phyloP scores from a whole-genome alignment of 2,888 invertebrate genomes.

The Epinotia demarniana region DNA sequence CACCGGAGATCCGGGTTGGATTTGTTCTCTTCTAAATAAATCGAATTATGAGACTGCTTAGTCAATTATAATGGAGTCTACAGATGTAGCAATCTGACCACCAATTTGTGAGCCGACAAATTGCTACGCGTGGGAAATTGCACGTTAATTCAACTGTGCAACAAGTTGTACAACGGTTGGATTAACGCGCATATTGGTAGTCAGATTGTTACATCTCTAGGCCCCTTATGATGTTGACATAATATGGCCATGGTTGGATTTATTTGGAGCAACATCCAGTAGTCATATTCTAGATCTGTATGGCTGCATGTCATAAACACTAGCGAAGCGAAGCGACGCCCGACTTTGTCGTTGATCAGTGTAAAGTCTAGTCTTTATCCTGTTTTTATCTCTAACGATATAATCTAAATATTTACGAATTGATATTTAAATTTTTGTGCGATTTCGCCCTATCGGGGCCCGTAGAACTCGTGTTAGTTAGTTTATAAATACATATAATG shows the following conservation, averaged over 20 bases:
- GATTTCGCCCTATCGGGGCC: constrained; percentile 72
- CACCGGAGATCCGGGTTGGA: background rate
- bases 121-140: background rate
- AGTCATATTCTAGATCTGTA: background rate
- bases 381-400: constrained; percentile 82
- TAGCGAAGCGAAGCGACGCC: constrained; percentile 18
- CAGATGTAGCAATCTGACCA: background rate
- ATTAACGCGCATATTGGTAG: background rate
- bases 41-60: background rate
- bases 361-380: constrained; percentile 85
- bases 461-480: constrained; percentile 81
- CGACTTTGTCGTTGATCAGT: constrained; percentile 82
- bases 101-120: background rate
- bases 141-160: background rate
- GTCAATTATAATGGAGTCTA: background rate
- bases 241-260: background rate
- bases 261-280: background rate
- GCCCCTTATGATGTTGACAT: background rate
- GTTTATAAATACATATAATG: constrained; percentile 81
- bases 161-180: background rate
- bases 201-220: background rate
- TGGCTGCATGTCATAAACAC: background rate
- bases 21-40: background rate
- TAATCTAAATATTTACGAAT: constrained; percentile 79
- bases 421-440: constrained; percentile 80